Conservation (phyloP, 2,797 vertebrate species). For the Poeciliopsis turneri region DNA sequence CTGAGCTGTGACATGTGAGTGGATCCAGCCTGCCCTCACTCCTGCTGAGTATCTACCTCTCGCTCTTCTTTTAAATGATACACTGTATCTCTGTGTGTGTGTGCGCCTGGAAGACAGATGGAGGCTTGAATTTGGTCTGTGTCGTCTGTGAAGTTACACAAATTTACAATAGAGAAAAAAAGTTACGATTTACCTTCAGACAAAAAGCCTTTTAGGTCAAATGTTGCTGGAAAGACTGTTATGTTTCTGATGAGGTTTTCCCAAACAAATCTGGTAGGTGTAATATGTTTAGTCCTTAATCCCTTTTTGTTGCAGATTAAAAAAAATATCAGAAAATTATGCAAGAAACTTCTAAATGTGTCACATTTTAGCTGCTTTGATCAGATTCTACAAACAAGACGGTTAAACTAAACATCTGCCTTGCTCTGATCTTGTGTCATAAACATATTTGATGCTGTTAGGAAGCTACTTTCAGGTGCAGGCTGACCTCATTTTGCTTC, state of each 20-base stretch:
- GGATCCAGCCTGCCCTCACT: slow-evolving; percentile 49
- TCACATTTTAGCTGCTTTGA: not conserved
- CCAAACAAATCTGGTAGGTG: slow-evolving; percentile 9
- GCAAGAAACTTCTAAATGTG: not conserved
- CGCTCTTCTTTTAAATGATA: slow-evolving; percentile 65
- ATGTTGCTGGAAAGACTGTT: not conserved
- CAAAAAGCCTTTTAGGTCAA: not conserved
- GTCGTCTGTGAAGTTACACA: not conserved
- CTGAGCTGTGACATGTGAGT: slow-evolving; percentile 33
- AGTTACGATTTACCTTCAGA: not conserved
- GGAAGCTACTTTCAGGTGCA: not conserved
- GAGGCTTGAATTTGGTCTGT: slow-evolving; percentile 12
- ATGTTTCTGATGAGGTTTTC: not conserved
- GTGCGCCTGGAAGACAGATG: slow-evolving; percentile 16
- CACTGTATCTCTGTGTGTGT: slow-evolving; percentile 70
- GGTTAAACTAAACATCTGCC: not conserved
- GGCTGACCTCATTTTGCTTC: not conserved
- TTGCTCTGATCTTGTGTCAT: not conserved
- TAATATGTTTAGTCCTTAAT: not conserved
- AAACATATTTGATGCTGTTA: not conserved
- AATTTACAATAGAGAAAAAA: not conserved
- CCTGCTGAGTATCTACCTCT: slow-evolving; percentile 81
- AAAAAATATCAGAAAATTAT: not conserved
- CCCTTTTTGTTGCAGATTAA: not conserved
- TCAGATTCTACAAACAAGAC: not conserved